Evolutionary conservation across 2,113 vertebrate species (phyloP), one percentile per base, ranked within the genome.

Genomic region (Chaetodon trifascialis): DNA sequence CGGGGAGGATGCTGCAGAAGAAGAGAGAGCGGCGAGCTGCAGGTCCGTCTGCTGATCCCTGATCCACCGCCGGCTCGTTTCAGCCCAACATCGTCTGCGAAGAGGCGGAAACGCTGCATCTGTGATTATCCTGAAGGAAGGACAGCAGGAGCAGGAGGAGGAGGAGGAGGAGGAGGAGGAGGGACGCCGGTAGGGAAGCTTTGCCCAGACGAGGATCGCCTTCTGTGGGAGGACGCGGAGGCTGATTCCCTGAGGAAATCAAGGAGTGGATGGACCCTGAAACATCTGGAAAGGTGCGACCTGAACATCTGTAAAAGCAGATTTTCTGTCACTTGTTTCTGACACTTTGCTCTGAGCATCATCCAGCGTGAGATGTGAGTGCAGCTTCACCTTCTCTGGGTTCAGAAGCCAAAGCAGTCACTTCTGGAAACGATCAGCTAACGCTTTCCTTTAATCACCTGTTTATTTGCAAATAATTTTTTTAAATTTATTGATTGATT

Each of bases 201-300:
- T 23, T 63, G 36, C 76, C 56, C 47, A 81, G 83, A 52, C 51
- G 23, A 71, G 64, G 0, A 52, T 25, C 70, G 38, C 55, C 47
- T 44, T 79, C 71, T 58, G 73, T 76, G 46, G 80, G 56, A 70
- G 54, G 23, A 58, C 1, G 0, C 1, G 17, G 55, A 63, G 70
- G 59, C 83, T 19, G 82, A 47, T 34, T 65, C 68, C 73, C 2
- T 1, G 14, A 40, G 65, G 63, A 80, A 64, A 84, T 84, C 76
- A 64, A n/a, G 68, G 46, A 47, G 72, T 17, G 54, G 72, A 72
- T 0, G 55, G 42, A 16, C 49, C 78, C 70, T 64, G 1, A 47
- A 71, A 79, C 77, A 79, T 84, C 78, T 86, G 78, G 65, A 78
- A 47, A 86, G 84, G 80, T 86, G 68, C 63, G 76, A 62, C 76